phyloP scores from a whole-genome alignment of 2,113 vertebrate species.

The Coptodon bakossiorum region DNA sequence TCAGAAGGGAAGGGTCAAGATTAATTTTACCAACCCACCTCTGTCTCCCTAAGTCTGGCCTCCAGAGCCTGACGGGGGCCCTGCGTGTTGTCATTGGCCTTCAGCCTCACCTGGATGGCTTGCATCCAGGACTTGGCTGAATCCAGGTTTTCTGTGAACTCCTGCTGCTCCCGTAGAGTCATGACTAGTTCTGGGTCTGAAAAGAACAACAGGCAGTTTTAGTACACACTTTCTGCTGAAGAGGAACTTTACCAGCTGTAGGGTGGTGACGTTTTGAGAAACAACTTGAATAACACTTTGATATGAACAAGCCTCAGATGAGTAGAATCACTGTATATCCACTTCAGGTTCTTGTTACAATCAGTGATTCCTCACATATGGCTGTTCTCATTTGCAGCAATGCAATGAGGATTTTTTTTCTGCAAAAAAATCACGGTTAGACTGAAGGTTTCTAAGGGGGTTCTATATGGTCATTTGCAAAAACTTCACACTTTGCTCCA shows the following conservation, averaged over 20 bases:
- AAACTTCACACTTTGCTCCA: fast-evolving
- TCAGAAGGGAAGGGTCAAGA: not conserved
- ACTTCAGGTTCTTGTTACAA: not conserved
- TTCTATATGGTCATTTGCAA: not conserved
- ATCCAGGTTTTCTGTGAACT: constrained; percentile 79
- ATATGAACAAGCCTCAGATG: not conserved
- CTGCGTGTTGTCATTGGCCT: constrained; percentile 84
- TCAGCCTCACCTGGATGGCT: constrained; percentile 79
- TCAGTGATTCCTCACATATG: not conserved
- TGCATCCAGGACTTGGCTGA: constrained; percentile 85
- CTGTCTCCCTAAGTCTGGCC: constrained; percentile 83
- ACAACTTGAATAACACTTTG: not conserved
- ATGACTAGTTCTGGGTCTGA: constrained; percentile 54
- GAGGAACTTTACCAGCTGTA: not conserved
- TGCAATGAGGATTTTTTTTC: not conserved
- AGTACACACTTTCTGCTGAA: not conserved
- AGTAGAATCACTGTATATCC: not conserved
- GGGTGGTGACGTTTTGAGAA: not conserved
- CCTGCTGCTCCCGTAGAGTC: constrained; percentile 84
- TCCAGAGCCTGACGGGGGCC: constrained; percentile 85
- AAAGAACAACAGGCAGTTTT: not conserved
- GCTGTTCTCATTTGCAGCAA: not conserved
- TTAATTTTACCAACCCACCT: constrained; percentile 68
- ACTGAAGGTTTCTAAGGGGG: not conserved
- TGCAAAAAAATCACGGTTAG: not conserved